Conservation (phyloP, 1,140 invertebrate genomes). For the Rhizoglyphus robini region DNA sequence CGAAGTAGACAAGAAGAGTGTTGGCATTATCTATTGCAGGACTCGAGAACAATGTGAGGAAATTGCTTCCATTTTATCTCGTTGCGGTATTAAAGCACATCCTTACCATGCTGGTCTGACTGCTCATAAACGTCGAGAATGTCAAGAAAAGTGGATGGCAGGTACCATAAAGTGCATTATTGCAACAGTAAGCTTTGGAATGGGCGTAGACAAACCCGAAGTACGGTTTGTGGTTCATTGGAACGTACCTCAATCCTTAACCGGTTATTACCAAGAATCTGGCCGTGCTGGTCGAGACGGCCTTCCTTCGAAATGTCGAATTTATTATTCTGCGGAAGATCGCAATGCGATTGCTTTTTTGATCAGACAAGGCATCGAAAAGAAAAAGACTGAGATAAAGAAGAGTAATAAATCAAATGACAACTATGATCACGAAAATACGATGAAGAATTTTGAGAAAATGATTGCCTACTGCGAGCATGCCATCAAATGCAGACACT, state of each 20-base stretch:
- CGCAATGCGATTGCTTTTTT: slow-evolving; percentile 64
- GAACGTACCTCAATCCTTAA: slow-evolving; percentile 66
- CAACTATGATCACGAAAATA: slow-evolving; percentile 36
- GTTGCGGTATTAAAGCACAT: slow-evolving; percentile 41
- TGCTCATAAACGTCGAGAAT: slow-evolving; percentile 36
- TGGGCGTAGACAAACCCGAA: slow-evolving; percentile 56
- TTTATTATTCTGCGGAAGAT: slow-evolving; percentile 61
- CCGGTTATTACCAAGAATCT: slow-evolving; percentile 48
- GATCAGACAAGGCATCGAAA: slow-evolving; percentile 50
- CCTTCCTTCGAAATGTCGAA: slow-evolving; percentile 41
- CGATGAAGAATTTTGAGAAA: slow-evolving; percentile 53
- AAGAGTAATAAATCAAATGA: slow-evolving; percentile 31
- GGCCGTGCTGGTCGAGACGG: slow-evolving; percentile 52
- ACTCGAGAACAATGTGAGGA: slow-evolving; percentile 49
- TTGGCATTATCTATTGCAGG: slow-evolving; percentile 53
- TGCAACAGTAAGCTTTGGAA: slow-evolving; percentile 55
- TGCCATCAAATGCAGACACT: slow-evolving; percentile 24
- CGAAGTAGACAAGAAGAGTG: background rate
- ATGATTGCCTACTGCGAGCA: slow-evolving; percentile 55
- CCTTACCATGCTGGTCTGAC: slow-evolving; percentile 53
- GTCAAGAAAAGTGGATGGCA: slow-evolving; percentile 51
- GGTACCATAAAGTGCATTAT: slow-evolving; percentile 46
- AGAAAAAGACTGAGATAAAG: slow-evolving; percentile 40
- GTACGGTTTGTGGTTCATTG: slow-evolving; percentile 79
- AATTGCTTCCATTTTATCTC: slow-evolving; percentile 42